A percentile compares a stretch with the other conserved stretches of the same genome.
phyloP scores from a whole-genome alignment of 92 coral and sea anemone species.

The Paragorgia papillata region DNA sequence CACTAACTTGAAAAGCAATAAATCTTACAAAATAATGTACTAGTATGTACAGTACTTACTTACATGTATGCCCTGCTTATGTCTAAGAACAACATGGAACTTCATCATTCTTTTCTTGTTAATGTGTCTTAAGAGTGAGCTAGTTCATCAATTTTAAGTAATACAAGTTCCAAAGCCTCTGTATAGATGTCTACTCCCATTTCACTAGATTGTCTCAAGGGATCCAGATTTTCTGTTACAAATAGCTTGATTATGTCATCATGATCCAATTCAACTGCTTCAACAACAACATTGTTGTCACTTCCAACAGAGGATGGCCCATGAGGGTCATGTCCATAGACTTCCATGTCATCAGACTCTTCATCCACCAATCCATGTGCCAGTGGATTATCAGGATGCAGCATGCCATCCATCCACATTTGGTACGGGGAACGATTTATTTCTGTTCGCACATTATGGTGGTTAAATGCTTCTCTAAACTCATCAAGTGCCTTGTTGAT shows the following conservation, averaged over 20 bases:
- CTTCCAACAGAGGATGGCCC: slow-evolving; percentile 53
- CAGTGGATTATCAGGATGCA: slow-evolving; percentile 54
- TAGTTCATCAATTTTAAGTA: neutral
- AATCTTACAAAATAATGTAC: too few species aligned
- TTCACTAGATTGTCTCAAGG: slow-evolving; percentile 29
- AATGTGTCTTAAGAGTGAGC: too few species aligned
- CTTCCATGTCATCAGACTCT: slow-evolving; percentile 31
- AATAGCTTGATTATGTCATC: slow-evolving; percentile 31
- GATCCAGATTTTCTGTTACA: slow-evolving; percentile 42
- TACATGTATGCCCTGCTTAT: neutral
- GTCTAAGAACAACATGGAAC: too few species aligned
- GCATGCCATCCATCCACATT: slow-evolving; percentile 70
- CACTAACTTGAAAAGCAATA: too few species aligned
- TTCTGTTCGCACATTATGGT: slow-evolving; percentile 52
- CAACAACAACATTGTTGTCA: slow-evolving; percentile 60
- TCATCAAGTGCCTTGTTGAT: slow-evolving; percentile 53
- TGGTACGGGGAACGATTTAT: slow-evolving; percentile 65
- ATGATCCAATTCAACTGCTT: slow-evolving; percentile 50
- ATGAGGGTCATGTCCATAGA: slow-evolving; percentile 63
- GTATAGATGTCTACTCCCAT: slow-evolving; percentile 52
- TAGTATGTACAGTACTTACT: too few species aligned
- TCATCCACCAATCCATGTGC: slow-evolving; percentile 53
- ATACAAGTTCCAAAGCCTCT: slow-evolving; percentile 29
- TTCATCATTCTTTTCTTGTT: too few species aligned
- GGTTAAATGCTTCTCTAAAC: slow-evolving; percentile 49